These are phyloP conservation scores for Cardiocondyla obscurior DNA, from an alignment of 1,140 invertebrate species.

Conservation along the genomic window DNA sequence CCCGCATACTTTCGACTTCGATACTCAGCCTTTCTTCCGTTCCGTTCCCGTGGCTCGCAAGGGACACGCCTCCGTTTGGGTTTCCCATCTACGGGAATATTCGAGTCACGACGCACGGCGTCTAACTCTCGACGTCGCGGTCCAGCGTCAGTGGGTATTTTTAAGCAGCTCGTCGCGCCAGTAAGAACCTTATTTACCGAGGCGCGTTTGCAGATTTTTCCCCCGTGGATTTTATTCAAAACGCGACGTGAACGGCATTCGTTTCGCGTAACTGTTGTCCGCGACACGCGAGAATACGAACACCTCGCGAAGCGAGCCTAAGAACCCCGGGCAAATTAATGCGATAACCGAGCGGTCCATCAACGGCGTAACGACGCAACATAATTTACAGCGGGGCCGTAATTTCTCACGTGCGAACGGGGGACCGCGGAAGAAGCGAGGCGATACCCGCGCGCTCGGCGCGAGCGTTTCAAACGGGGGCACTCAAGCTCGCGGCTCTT, in stretches of 20 bases:
- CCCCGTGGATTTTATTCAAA: conserved; percentile 15
- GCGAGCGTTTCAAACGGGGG: conserved; percentile 1
- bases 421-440: conserved; percentile 25
- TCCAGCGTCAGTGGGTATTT: not conserved
- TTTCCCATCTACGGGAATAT: conserved; percentile 8
- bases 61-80: conserved; percentile 37
- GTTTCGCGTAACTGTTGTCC: not conserved
- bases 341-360: conserved; percentile 9
- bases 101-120: conserved; percentile 1
- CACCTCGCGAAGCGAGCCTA: not conserved
- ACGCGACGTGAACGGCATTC: not conserved
- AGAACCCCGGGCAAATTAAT: conserved; percentile 7
- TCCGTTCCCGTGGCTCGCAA: conserved; percentile 42
- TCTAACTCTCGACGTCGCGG: not conserved
- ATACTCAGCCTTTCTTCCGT: conserved; percentile 49
- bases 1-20: not conserved
- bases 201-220: not conserved
- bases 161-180: not conserved
- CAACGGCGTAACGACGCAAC: conserved; percentile 21
- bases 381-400: conserved; percentile 25
- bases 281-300: not conserved
- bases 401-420: conserved; percentile 10
- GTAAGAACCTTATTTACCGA: not conserved
- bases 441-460: conserved; percentile 28
- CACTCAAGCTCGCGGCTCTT: conserved; percentile 11